Percentiles rank a stretch among this genome's conserved stretches.
Conservation (phyloP, 2,797 vertebrate genomes). For the Phrynocephalus guinanensis region DNA sequence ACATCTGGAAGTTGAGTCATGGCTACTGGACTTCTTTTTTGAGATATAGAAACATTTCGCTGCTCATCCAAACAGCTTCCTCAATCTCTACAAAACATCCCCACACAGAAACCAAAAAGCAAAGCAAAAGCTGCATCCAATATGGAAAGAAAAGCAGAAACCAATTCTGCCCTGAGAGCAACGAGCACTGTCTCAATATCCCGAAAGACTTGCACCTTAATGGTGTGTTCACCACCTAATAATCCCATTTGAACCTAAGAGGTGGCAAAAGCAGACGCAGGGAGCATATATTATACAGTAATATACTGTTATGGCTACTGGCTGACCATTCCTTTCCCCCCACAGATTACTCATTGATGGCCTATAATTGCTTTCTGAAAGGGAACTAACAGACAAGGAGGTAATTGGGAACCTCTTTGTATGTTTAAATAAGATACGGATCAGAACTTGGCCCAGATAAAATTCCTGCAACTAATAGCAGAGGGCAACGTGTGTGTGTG, state of each 20-base stretch:
- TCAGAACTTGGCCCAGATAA: neutral
- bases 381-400: neutral
- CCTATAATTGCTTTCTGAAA: neutral
- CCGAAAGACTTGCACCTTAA: neutral
- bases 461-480: neutral
- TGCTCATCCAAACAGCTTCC: no score
- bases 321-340: neutral
- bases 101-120: no score
- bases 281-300: neutral
- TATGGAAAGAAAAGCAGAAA: neutral
- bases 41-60: no score
- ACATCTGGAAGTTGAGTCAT: no score
- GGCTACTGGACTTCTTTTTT: no score
- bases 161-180: neutral
- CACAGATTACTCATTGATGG: neutral
- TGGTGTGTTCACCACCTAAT: no score
- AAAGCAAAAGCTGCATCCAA: no score
- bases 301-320: neutral
- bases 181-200: neutral
- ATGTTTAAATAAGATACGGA: neutral
- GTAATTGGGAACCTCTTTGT: neutral
- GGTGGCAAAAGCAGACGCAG: neutral
- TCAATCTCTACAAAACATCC: no score
- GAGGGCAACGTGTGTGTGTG: neutral
- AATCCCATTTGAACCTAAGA: neutral